These are phyloP conservation scores for Rhinichthys osculus DNA, from an alignment of 2,797 vertebrate genomes.

Conservation along the genomic window DNA sequence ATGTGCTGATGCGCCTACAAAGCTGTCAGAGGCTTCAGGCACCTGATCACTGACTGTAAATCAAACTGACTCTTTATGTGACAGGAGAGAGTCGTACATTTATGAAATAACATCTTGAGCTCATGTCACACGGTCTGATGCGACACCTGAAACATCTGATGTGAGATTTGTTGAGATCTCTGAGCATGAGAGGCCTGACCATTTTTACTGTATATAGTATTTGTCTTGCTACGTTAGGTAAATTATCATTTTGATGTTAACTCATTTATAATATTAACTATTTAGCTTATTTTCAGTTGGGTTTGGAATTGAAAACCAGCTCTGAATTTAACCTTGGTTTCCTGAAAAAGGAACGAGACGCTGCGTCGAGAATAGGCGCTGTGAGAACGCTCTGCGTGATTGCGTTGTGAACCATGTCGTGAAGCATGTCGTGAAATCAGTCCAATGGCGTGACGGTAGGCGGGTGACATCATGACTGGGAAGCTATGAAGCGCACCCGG, in stretches of 20 bases:
- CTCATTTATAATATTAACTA: neutral
- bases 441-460: no score
- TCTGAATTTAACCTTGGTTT: neutral
- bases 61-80: slow-evolving; percentile 78
- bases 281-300: neutral
- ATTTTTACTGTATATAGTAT: neutral
- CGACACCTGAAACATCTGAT: slow-evolving; percentile 38
- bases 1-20: slow-evolving; percentile 80
- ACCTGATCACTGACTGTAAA: slow-evolving; percentile 83
- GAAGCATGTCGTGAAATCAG: no score
- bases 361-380: no score
- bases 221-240: neutral
- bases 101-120: slow-evolving; percentile 81
- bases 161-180: slow-evolving; percentile 25
- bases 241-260: neutral
- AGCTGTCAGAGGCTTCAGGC: slow-evolving; percentile 73
- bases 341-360: no score
- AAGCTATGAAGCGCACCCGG: no score
- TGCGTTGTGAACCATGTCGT: no score
- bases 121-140: slow-evolving; percentile 67
- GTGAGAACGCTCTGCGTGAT: no score
- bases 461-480: no score
- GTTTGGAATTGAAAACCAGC: neutral
- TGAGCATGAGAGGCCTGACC: slow-evolving; percentile 18
- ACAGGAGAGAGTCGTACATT: slow-evolving; percentile 80